These are phyloP conservation scores for Platycheirus rosarum DNA, from an alignment of 2,888 invertebrate genomes.

Conservation along the genomic window DNA sequence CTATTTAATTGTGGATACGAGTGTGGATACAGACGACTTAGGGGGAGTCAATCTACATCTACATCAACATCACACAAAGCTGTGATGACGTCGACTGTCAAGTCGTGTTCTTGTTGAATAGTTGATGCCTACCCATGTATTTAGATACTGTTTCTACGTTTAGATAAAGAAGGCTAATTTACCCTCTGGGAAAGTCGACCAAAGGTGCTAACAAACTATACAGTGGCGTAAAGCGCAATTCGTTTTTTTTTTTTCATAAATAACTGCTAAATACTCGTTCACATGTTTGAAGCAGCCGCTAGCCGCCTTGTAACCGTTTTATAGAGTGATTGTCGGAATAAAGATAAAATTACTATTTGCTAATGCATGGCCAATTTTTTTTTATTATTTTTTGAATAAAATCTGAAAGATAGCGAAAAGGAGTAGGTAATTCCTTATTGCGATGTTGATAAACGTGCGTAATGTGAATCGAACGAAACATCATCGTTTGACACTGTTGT, in stretches of 20 bases:
- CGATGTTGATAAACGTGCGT: not conserved
- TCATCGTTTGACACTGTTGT: not conserved
- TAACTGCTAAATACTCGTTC: constrained; percentile 51
- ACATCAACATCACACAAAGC: no score
- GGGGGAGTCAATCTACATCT: constrained; percentile 33
- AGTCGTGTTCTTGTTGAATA: constrained; percentile 22
- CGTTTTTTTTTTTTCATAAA: constrained; percentile 42
- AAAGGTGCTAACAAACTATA: constrained; percentile 65
- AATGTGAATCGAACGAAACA: not conserved
- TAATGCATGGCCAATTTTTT: no score
- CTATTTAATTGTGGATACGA: constrained; percentile 54
- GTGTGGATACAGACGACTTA: constrained; percentile 45
- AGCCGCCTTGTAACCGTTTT: constrained; percentile 64
- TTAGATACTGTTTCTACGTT: constrained; percentile 40
- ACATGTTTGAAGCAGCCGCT: constrained; percentile 63
- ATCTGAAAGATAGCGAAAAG: constrained; percentile 30
- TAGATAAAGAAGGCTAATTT: constrained; percentile 64
- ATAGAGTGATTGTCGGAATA: constrained; percentile 57
- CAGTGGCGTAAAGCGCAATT: constrained; percentile 31
- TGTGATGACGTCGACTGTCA: constrained; percentile 58
- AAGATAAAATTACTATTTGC: constrained; percentile 67
- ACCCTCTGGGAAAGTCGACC: constrained; percentile 71
- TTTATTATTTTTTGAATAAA: constrained; percentile 25
- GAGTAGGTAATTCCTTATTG: constrained; percentile 1
- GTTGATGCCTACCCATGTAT: constrained; percentile 46